Conservation (phyloP, 1,140 invertebrate species). For the Mesaphorura yosii region DNA sequence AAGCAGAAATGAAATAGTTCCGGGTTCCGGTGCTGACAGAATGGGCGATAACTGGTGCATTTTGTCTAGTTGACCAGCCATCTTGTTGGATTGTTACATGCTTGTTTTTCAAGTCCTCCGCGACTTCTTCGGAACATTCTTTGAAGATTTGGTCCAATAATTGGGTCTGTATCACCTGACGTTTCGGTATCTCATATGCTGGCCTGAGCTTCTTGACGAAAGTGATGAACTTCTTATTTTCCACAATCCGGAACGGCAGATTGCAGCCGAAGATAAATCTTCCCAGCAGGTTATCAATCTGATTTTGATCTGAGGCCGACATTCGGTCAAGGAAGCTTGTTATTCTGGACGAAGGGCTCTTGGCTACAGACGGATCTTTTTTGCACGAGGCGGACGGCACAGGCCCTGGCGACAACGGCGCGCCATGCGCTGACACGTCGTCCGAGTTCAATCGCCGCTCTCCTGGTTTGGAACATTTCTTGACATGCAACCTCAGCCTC, state of each 20-base stretch:
- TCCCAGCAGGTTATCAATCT: not conserved
- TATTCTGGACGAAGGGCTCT: no score
- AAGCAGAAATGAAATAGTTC: not conserved
- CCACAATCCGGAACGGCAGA: not conserved
- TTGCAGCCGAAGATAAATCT: not conserved
- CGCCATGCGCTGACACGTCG: no score
- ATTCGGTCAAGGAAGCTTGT: no score
- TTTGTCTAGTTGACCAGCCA: not conserved
- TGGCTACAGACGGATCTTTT: no score
- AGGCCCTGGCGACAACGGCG: no score
- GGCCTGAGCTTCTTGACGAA: not conserved
- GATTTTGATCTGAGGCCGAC: slow-evolving; percentile 1
- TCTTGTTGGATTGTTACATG: not conserved
- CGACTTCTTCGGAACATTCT: not conserved
- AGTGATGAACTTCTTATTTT: not conserved
- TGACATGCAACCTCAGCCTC: no score
- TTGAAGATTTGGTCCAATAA: not conserved
- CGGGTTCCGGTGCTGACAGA: not conserved
- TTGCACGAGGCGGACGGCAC: no score
- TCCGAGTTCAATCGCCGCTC: no score
- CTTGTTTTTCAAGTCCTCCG: not conserved
- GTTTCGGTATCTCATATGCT: not conserved
- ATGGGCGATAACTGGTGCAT: not conserved
- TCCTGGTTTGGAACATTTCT: no score
- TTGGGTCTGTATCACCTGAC: not conserved